Percentiles rank a stretch among this genome's conserved stretches.
phyloP scores from a whole-genome alignment of 2,797 vertebrate genomes.

The Oreochromis grahami region DNA sequence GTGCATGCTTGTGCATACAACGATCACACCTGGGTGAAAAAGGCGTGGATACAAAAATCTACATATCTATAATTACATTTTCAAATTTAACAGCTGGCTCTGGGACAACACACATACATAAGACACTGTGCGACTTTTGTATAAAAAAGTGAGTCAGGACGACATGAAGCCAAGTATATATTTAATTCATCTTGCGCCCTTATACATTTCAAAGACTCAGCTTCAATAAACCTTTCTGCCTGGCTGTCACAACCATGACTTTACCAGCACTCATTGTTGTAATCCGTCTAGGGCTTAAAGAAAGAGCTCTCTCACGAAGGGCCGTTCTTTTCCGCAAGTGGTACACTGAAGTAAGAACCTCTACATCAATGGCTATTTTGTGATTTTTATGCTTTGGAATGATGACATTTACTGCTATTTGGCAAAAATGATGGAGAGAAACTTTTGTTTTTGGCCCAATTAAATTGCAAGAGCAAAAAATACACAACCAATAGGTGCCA shows the following conservation, averaged over 20 bases:
- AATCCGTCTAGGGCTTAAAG: constrained; percentile 1
- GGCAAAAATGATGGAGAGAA: not conserved
- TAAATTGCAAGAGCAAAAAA: not conserved
- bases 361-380: not conserved
- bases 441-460: not conserved
- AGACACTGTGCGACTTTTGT: not conserved
- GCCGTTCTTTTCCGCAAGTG: not conserved
- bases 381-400: not conserved
- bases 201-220: not conserved
- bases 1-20: not conserved
- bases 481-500: not conserved
- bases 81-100: not conserved
- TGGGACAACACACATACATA: not conserved
- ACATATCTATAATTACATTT: not conserved
- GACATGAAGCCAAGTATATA: not conserved
- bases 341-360: not conserved
- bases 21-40: not conserved
- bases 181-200: constrained; percentile 6
- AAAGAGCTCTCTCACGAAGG: not conserved
- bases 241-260: constrained; percentile 6
- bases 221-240: constrained; percentile 4
- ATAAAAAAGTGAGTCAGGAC: not conserved
- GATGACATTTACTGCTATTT: not conserved
- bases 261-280: not conserved
- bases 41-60: accelerated